These are phyloP conservation scores for Tetranychus truncatus DNA, from an alignment of 2,888 invertebrate species.

Conservation along the genomic window DNA sequence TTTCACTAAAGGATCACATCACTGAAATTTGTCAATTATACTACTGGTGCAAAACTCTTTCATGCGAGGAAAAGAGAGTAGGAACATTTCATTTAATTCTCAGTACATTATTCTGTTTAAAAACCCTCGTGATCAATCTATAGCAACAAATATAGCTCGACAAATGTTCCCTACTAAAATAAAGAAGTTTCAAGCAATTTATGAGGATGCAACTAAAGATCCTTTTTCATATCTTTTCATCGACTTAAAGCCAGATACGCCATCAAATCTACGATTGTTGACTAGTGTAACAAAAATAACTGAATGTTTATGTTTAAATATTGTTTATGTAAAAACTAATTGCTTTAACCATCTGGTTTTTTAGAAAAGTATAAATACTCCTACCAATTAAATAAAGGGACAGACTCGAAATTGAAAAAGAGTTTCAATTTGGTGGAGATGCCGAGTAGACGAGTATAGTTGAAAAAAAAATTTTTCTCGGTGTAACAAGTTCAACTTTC, in stretches of 20 bases:
- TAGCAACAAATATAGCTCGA: neutral
- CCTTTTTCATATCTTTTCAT: neutral
- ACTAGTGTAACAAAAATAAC: too few species aligned
- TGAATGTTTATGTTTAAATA: too few species aligned
- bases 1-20: neutral
- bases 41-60: neutral
- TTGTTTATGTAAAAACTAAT: too few species aligned
- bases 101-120: neutral
- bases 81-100: neutral
- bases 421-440: too few species aligned
- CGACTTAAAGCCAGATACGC: neutral
- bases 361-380: too few species aligned
- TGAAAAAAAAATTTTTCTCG: too few species aligned
- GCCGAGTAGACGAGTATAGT: too few species aligned
- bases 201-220: neutral
- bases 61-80: neutral
- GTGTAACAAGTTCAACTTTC: too few species aligned
- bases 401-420: too few species aligned
- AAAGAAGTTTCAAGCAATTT: neutral
- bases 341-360: too few species aligned
- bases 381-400: too few species aligned
- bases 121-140: neutral
- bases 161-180: neutral
- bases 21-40: neutral
- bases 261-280: neutral